Evolutionary conservation across 2,797 vertebrate species (phyloP), one percentile per base, ranked within the genome.

Genomic region (Zalophus californianus): DNA sequence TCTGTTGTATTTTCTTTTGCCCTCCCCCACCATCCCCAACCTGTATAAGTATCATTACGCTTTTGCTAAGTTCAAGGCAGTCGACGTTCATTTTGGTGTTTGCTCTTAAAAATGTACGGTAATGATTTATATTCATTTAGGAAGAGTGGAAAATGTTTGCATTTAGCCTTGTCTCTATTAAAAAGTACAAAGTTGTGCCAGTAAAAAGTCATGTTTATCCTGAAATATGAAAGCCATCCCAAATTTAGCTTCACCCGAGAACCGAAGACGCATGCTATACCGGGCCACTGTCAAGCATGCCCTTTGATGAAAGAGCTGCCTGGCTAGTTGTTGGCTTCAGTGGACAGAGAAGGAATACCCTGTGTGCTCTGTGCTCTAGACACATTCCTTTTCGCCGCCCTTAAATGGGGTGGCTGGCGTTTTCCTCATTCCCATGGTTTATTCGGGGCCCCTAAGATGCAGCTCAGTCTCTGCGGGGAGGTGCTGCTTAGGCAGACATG

Each of bases 371-470:
- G 14, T 3, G 0, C n/a, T 12, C 41, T 27, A 15, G 35, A 16
- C 0, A 12, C 44, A 4, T 0, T 41, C 83, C 29, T 50, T 3
- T 32, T 9, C 1, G 12, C 50, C 25, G 25, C 80, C 11, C 20
- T 4, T 4, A 35, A 4, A 1, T 7, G 32, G 70, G 13, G 16
- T 20, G 1, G 35, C 44, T 9, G 16, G 8, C 2, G 0, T 2
- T 1, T 15, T 72, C 58, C 52, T 85, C n/a, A 0, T 12, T n/a
- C 20, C 2, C 9, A 3, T 9, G 18, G 25, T 6, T 41, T 4
- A 0, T 12, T 12, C 1, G n/a, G 77, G 66, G 29, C 25, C 50
- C 1, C 0, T 1, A 0, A 7, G 20, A 18, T 3, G 1, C 9
- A 5, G 35, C 27, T 44, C 2, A 10, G 15, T 18, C 35, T 29